These are phyloP conservation scores for Xestia ashworthii DNA, from an alignment of 2,888 invertebrate genomes.

Conservation along the genomic window DNA sequence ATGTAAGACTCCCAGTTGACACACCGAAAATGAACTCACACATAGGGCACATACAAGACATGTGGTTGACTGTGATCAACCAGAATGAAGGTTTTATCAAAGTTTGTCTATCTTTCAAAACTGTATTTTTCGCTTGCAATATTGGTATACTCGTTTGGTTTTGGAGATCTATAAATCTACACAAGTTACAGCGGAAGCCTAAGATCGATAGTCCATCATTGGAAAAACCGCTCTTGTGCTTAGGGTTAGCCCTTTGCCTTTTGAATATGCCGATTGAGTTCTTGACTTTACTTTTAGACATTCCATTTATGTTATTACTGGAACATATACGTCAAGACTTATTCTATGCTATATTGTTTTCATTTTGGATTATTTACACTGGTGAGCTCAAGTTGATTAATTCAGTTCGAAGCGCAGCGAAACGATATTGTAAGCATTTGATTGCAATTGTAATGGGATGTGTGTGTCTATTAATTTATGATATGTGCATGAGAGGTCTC, in stretches of 20 bases:
- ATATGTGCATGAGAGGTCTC: slow-evolving; percentile 98
- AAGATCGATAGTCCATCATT: slow-evolving; percentile 91
- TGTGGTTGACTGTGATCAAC: slow-evolving; percentile 96
- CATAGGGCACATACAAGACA: slow-evolving; percentile 95
- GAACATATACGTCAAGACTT: slow-evolving; percentile 99
- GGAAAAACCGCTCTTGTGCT: slow-evolving; percentile 97
- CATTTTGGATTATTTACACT: slow-evolving; percentile 99
- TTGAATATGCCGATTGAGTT: slow-evolving; percentile 98
- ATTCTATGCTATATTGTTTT: slow-evolving; percentile 98
- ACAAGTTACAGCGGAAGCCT: slow-evolving; percentile 95
- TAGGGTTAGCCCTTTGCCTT: slow-evolving; percentile 96
- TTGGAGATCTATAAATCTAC: slow-evolving; percentile 95
- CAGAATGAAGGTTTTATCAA: slow-evolving; percentile 99
- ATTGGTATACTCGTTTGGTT: slow-evolving; percentile 97
- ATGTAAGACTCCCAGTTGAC: slow-evolving; percentile 96
- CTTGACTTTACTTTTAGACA: slow-evolving; percentile 96
- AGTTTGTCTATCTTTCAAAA: slow-evolving; percentile 98
- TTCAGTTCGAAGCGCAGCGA: slow-evolving; percentile 94
- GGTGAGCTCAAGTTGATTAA: slow-evolving; percentile 98
- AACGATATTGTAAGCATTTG: slow-evolving; percentile 98
- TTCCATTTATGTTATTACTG: slow-evolving; percentile 98
- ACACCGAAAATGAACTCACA: slow-evolving; percentile 93
- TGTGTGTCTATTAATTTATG: slow-evolving; percentile 97
- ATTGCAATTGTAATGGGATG: slow-evolving; percentile 98
- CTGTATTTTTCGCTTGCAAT: slow-evolving; percentile 97